Evolutionary conservation across 2,888 invertebrate species (phyloP), one percentile per base, ranked within the genome.

Genomic region (Beris chalybata): DNA sequence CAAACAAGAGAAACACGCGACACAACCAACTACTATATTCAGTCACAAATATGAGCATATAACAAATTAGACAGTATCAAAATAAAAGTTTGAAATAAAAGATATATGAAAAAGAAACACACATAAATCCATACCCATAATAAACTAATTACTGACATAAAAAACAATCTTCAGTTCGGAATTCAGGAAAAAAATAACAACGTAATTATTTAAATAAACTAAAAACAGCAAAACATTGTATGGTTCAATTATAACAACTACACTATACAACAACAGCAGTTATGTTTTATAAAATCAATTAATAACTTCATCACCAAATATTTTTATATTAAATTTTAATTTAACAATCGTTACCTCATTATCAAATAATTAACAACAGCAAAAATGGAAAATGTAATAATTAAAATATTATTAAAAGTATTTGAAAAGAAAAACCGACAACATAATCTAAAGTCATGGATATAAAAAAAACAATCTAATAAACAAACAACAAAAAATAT

Each of bases 281-380:
- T 13, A 48, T 11, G 12, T 48, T 44, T 5, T 48, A 48, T 6
- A 48, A 11, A n/a, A 38, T 15, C n/a, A 48, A 48, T 13, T 48
- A 48, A n/a, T 11, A 48, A 48, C 15, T 48, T 61, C 59, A 61
- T 31, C 45, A 61, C 45, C 59, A 61, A 45, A 61, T 61, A 61
- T 58, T 58, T 58, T 58, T 58, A 45, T 58, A 58, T 58, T 58
- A 12, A 61, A 50, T 15, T 22, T 61, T 61, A 61, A 30, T 22
- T 61, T 61, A 45, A 50, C 48, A 38, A 61, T 61, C 45, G 59
- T 61, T 61, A 61, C 59, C 59, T 61, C 59, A 61, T 61, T 45
- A 61, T 61, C 50, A 61, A 44, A 61, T 13, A 58, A 30, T 15
- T 29, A 29, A 58, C n/a, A 58, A 58, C n/a, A 47, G 29, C 4